Conservation (phyloP, 2,888 invertebrate species). For the Eupeodes luniger region DNA sequence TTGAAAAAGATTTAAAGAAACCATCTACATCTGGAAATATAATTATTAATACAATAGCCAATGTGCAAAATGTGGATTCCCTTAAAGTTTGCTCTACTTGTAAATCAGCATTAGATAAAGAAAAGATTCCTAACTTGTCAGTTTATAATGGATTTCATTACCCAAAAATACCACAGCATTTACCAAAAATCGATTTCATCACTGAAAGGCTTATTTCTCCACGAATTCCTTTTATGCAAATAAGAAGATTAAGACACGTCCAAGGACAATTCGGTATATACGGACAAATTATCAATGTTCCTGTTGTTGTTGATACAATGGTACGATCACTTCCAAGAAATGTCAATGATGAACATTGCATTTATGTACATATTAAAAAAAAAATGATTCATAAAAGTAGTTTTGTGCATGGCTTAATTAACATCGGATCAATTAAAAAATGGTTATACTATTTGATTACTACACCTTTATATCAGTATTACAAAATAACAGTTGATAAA, state of each 20-base stretch:
- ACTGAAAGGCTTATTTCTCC: too few species aligned
- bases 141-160: too few species aligned
- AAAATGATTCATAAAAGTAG: neutral
- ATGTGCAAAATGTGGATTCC: too few species aligned
- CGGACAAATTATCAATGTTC: slow-evolving; percentile 82
- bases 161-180: too few species aligned
- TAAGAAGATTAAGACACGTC: slow-evolving; percentile 52
- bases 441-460: neutral
- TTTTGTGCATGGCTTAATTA: neutral
- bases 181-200: too few species aligned
- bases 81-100: too few species aligned
- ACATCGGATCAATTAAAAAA: neutral
- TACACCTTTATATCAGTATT: neutral
- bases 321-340: slow-evolving; percentile 70
- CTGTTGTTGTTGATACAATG: slow-evolving; percentile 75
- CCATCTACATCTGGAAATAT: too few species aligned
- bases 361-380: neutral
- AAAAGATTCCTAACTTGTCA: too few species aligned
- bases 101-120: too few species aligned
- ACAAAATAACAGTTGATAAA: neutral
- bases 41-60: too few species aligned
- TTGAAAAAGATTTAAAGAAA: too few species aligned
- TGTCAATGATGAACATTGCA: neutral
- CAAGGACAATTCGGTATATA: slow-evolving; percentile 79
- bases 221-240: too few species aligned